A percentile compares a stretch with the other conserved stretches of the same genome.
Conservation (phyloP, 1,140 invertebrate species). For the Hyles euphorbiae region DNA sequence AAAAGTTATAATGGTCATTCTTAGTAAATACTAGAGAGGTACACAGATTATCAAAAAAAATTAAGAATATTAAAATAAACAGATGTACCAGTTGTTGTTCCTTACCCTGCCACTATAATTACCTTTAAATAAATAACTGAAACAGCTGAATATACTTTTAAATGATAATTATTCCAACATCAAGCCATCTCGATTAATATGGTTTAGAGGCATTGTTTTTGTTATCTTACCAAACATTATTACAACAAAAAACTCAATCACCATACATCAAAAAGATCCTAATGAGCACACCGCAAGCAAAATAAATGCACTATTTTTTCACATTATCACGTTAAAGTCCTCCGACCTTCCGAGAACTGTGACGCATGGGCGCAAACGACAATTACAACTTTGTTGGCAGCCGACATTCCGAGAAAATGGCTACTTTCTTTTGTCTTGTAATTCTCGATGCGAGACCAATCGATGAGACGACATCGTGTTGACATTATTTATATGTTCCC, state of each 20-base stretch:
- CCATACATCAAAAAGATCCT: neutral
- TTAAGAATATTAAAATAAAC: too few species aligned
- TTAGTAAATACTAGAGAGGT: too few species aligned
- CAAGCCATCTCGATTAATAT: too few species aligned
- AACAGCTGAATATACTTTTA: too few species aligned
- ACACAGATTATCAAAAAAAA: too few species aligned
- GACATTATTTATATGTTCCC: constrained; percentile 18
- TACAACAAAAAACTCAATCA: neutral
- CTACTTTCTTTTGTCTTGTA: constrained; percentile 59
- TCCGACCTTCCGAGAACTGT: constrained; percentile 62
- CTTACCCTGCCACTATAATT: too few species aligned
- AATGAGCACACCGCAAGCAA: constrained; percentile 1
- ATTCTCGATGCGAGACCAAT: constrained; percentile 39
- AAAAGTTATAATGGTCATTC: too few species aligned
- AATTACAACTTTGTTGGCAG: constrained; percentile 56
- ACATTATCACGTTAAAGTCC: constrained; percentile 30
- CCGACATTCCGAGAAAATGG: constrained; percentile 40
- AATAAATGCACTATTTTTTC: constrained; percentile 7
- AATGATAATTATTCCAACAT: too few species aligned
- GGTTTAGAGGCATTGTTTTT: too few species aligned
- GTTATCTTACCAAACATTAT: too few species aligned
- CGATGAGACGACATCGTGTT: constrained; percentile 42
- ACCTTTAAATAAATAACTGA: too few species aligned
- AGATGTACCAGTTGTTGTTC: too few species aligned
- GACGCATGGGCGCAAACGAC: constrained; percentile 42